A percentile compares a stretch with the other conserved stretches of the same genome.
Conservation (phyloP, 2,888 invertebrate genomes). For the Antheraea yamamai region DNA sequence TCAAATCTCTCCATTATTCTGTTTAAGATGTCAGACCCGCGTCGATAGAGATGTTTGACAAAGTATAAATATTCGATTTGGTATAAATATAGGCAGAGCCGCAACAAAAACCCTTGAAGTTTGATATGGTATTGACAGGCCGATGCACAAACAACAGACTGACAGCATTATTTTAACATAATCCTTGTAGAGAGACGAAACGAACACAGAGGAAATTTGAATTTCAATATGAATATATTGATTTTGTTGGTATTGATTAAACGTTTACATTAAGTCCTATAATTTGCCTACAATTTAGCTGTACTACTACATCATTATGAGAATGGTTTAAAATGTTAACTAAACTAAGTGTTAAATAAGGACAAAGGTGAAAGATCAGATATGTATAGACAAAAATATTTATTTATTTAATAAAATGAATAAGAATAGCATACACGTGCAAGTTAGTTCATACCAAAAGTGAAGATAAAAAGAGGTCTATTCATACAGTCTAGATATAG, state of each 20-base stretch:
- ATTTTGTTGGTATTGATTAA: constrained; percentile 70
- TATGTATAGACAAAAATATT: no score
- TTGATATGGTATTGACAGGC: constrained; percentile 80
- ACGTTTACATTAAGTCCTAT: constrained; percentile 60
- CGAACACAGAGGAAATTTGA: constrained; percentile 73
- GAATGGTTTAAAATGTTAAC: not conserved
- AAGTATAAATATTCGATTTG: constrained; percentile 75
- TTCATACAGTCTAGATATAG: no score
- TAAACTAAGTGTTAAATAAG: no score
- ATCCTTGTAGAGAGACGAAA: constrained; percentile 76
- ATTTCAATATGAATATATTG: constrained; percentile 73
- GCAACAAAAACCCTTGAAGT: constrained; percentile 72
- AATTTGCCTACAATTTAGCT: constrained; percentile 56
- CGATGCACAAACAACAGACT: constrained; percentile 78
- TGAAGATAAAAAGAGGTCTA: no score
- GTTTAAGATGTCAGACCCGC: constrained; percentile 65
- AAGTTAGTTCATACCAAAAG: no score
- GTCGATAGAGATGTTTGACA: constrained; percentile 80
- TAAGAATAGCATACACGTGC: no score
- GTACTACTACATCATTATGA: constrained; percentile 13
- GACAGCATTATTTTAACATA: constrained; percentile 80
- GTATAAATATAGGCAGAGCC: constrained; percentile 61
- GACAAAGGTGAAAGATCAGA: no score
- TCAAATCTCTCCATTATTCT: constrained; percentile 59
- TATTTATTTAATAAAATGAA: no score